phyloP scores from a whole-genome alignment of 1,140 invertebrate species.

The Ceratosolen fusciceps region DNA sequence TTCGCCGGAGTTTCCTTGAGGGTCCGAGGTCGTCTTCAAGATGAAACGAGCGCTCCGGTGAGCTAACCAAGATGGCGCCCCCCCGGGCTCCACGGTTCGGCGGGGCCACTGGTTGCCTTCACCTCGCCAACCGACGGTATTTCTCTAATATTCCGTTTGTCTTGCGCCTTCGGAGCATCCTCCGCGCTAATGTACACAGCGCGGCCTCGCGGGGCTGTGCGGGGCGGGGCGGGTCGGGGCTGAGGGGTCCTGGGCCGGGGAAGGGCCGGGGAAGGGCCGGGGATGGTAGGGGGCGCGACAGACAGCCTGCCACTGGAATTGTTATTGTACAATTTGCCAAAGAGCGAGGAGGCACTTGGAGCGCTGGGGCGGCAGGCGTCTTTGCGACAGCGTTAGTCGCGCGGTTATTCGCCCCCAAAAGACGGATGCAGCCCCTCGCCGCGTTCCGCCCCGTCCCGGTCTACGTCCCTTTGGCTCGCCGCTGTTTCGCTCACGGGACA shows the following conservation, averaged over 20 bases:
- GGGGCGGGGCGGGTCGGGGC: slow-evolving; percentile 51
- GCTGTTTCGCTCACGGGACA: slow-evolving; percentile 50
- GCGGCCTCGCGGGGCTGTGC: slow-evolving; percentile 47
- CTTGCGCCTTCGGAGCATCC: slow-evolving; percentile 70
- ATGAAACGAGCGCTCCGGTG: slow-evolving; percentile 64
- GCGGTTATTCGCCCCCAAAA: too few species aligned
- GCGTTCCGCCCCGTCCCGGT: slow-evolving; percentile 48
- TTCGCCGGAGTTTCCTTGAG: too few species aligned
- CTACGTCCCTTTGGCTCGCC: slow-evolving; percentile 13
- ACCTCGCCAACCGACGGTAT: slow-evolving; percentile 59
- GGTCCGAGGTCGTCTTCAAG: too few species aligned
- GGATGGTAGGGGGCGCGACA: slow-evolving; percentile 45
- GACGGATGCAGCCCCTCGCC: too few species aligned
- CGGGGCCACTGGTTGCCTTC: slow-evolving; percentile 37
- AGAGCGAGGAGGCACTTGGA: slow-evolving; percentile 64
- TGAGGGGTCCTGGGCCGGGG: slow-evolving; percentile 47
- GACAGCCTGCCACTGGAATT: slow-evolving; percentile 67
- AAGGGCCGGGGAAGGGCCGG: slow-evolving; percentile 52
- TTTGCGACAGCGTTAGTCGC: too few species aligned
- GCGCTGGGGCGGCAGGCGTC: too few species aligned
- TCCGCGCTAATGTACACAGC: slow-evolving; percentile 73
- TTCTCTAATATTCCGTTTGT: slow-evolving; percentile 74
- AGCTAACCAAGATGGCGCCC: slow-evolving; percentile 57
- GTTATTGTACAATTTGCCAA: slow-evolving; percentile 74
- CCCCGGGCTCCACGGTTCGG: slow-evolving; percentile 50